Base-by-base conservation (phyloP, 2,113 vertebrate species). In the Clarias gariepinus region DNA sequence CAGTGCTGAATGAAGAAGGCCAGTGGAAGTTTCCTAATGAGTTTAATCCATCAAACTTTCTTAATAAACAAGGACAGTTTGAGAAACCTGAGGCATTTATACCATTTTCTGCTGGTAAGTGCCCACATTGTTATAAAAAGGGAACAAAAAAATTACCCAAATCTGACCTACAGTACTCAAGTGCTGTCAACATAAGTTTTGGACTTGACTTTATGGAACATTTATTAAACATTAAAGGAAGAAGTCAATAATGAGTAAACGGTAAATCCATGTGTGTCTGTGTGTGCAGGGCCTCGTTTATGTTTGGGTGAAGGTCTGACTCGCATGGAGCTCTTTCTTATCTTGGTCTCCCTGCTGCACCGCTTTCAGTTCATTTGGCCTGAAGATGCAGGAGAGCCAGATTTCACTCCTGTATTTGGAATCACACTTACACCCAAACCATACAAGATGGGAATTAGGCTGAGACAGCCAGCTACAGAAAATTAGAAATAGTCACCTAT, bases 91-190 rank as follows among this genome's bases (percentile, higher is more conserved):
- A 95, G 6, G 95, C 95, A 78, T 96, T 97, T 88, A 53, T 97
- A 21, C 96, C 96, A n/a, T 97, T 97, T 92, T 96, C 95, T 84
- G 91, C 94, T 92, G 96, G 96, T 96, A 88, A 77, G 63, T 19
- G 4, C 64, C 66, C 23, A 30, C 15, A 16, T 25, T 63, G 3
- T 7, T 63, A 3, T 21, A 5, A 33, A 33, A 30, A 30, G 8
- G 28, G 10, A 12, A 4, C 2, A 66, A n/a, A n/a, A n/a, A 73
- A 21, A 76, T 23, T 25, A 76, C 0, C 3, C 10, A 33, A 74
- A 74, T 36, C 3, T 47, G 9, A 52, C 47, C 47, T n/a, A n/a
- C 13, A 41, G 21, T n/a, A n/a, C n/a, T 36, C 18, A 21, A 33
- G 2, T 11, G 33, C 16, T 71, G 30, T 33, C 28, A 30, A 68